Percentiles rank a stretch among this genome's conserved stretches.
phyloP scores from a whole-genome alignment of 2,113 vertebrate genomes.

The Paracanthobrama guichenoti region DNA sequence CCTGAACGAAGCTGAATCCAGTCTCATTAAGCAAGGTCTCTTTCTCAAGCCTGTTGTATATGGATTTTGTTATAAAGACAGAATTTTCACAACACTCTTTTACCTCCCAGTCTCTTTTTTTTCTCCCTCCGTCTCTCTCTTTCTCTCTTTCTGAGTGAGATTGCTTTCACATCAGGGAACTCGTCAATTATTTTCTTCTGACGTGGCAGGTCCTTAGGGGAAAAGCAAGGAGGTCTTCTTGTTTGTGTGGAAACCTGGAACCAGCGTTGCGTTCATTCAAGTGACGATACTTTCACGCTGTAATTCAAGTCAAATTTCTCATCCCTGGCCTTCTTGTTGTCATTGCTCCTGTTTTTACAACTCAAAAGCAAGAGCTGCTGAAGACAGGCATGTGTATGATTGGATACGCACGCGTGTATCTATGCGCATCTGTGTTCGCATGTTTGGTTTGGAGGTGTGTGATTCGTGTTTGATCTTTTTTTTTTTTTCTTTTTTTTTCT shows the following conservation, averaged over 20 bases:
- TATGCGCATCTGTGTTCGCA: conserved; percentile 38
- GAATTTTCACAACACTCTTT: conserved; percentile 7
- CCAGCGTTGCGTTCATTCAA: conserved; percentile 72
- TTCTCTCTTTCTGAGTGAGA: conserved; percentile 25
- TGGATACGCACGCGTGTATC: conserved; percentile 54
- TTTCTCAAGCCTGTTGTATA: background rate
- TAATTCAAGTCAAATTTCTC: conserved; percentile 76
- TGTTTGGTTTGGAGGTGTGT: conserved; percentile 72
- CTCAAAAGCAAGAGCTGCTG: conserved; percentile 74
- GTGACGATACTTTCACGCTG: conserved; percentile 76
- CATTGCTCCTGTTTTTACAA: conserved; percentile 70
- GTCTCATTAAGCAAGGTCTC: background rate
- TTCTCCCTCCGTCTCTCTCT: conserved; percentile 33
- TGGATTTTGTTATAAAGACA: background rate
- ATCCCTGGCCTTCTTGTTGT: conserved; percentile 47
- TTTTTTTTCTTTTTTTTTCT: conserved; percentile 48
- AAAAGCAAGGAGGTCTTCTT: conserved; percentile 73
- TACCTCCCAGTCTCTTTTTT: background rate
- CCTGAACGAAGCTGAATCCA: background rate
- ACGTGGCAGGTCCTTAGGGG: conserved; percentile 73
- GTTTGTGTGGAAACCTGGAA: conserved; percentile 78
- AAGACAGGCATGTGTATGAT: conserved; percentile 68
- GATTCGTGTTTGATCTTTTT: conserved; percentile 73
- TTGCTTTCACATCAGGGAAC: conserved; percentile 72
- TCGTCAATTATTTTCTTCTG: conserved; percentile 79